phyloP scores from a whole-genome alignment of 2,888 invertebrate genomes.

The Sinotaia quadrata region DNA sequence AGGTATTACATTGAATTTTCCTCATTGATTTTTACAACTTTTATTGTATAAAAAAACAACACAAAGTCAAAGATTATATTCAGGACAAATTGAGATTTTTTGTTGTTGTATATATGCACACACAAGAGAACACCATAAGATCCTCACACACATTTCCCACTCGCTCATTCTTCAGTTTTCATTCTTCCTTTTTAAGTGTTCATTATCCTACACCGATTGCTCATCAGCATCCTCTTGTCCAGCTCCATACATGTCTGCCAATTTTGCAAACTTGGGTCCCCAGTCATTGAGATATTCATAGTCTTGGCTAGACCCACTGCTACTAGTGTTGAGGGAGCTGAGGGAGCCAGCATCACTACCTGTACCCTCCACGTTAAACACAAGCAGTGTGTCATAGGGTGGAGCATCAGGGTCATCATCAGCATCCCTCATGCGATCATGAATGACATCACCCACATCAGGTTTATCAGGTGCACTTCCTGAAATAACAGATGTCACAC shows the following conservation, averaged over 20 bases:
- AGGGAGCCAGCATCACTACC: constrained; percentile 97
- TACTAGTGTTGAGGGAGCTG: constrained; percentile 87
- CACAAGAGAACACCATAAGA: too few relatives aligned
- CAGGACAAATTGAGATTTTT: too few relatives aligned
- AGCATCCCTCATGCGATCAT: constrained; percentile 94
- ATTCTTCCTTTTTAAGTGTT: background rate
- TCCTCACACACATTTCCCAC: background rate
- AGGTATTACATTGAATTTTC: too few relatives aligned
- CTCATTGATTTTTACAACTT: too few relatives aligned
- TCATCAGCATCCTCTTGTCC: constrained; percentile 76
- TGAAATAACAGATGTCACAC: background rate
- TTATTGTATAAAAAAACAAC: too few relatives aligned
- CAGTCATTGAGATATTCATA: constrained; percentile 97
- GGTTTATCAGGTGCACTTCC: constrained; percentile 49
- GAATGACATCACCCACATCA: constrained; percentile 91
- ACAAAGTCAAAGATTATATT: too few relatives aligned
- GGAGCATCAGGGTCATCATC: constrained; percentile 98
- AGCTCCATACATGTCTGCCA: constrained; percentile 95
- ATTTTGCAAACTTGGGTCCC: constrained; percentile 97
- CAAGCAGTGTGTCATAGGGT: constrained; percentile 97
- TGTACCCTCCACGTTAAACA: constrained; percentile 96
- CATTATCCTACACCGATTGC: background rate
- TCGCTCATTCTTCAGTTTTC: background rate
- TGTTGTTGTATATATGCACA: too few relatives aligned
- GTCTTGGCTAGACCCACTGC: constrained; percentile 93